These are phyloP conservation scores for Ancistrus triradiatus DNA, from an alignment of 2,113 vertebrate species.

Conservation along the genomic window DNA sequence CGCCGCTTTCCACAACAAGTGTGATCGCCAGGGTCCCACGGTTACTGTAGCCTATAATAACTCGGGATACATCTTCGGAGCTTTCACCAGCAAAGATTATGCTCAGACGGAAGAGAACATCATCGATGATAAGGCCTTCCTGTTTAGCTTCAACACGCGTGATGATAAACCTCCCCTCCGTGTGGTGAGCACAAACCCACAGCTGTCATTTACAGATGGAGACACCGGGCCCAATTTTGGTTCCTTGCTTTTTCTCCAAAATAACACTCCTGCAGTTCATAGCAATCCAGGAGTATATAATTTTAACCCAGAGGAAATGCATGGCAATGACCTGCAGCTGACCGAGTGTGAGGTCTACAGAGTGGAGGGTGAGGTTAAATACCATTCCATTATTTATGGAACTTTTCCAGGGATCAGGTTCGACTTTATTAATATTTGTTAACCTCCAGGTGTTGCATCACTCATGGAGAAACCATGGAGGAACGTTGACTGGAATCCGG, in stretches of 20 bases:
- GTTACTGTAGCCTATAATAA: slow-evolving; percentile 61
- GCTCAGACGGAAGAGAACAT: slow-evolving; percentile 37
- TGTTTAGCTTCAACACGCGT: slow-evolving; percentile 52
- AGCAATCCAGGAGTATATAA: slow-evolving; percentile 38
- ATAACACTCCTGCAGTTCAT: not conserved
- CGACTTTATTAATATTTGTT: not conserved
- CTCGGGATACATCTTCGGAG: slow-evolving; percentile 60
- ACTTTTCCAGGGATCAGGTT: no score
- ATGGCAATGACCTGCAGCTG: slow-evolving; percentile 49
- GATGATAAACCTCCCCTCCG: slow-evolving; percentile 21
- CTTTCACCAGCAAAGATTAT: slow-evolving; percentile 48
- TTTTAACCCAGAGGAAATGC: slow-evolving; percentile 49
- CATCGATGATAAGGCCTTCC: slow-evolving; percentile 55
- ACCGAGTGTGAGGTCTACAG: slow-evolving; percentile 62
- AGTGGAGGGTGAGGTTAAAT: slow-evolving; percentile 52
- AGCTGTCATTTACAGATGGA: not conserved
- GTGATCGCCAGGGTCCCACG: slow-evolving; percentile 52
- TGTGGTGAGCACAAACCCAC: not conserved
- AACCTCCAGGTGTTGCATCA: slow-evolving; percentile 37
- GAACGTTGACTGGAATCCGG: slow-evolving; percentile 50
- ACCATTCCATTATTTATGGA: no score
- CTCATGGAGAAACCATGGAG: slow-evolving; percentile 59
- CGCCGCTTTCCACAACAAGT: slow-evolving; percentile 51
- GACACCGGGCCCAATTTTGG: slow-evolving; percentile 53
- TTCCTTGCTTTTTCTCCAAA: slow-evolving; percentile 35